These are phyloP conservation scores for Bombylius discolor DNA, from an alignment of 2,888 invertebrate species.

Conservation along the genomic window DNA sequence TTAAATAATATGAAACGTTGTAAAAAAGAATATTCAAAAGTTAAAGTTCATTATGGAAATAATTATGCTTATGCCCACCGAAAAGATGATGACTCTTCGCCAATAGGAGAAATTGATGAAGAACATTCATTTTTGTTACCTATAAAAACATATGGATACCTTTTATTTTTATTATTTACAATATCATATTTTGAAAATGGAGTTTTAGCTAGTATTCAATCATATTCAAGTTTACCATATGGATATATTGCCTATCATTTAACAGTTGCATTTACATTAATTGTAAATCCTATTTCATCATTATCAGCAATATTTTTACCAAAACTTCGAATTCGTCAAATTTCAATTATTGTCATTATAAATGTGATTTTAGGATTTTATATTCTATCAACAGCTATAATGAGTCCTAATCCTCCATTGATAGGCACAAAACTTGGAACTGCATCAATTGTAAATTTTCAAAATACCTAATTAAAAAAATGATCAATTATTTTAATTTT, in stretches of 20 bases:
- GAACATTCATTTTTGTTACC: no score
- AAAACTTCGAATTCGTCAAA: constrained; percentile 38
- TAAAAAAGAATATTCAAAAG: constrained; percentile 28
- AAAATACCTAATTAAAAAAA: neutral
- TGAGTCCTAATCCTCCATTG: constrained; percentile 63
- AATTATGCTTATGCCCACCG: constrained; percentile 23
- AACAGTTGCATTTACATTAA: constrained; percentile 58
- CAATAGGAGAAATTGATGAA: no score
- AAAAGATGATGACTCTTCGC: neutral
- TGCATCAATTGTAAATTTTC: constrained; percentile 43
- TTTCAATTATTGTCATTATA: constrained; percentile 41
- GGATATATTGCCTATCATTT: constrained; percentile 65
- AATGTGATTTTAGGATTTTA: constrained; percentile 38
- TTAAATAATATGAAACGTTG: constrained; percentile 37
- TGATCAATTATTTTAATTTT: neutral
- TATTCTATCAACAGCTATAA: constrained; percentile 54
- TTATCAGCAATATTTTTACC: constrained; percentile 49
- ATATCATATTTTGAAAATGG: constrained; percentile 60
- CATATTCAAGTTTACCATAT: constrained; percentile 71
- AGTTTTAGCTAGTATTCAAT: constrained; percentile 64
- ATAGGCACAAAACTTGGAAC: constrained; percentile 42
- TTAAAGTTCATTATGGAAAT: constrained; percentile 30
- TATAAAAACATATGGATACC: neutral
- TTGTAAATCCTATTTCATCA: constrained; percentile 70
- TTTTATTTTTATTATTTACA: constrained; percentile 36